A percentile compares a stretch with the other conserved stretches of the same genome.
phyloP scores from a whole-genome alignment of 2,113 vertebrate genomes.

The Microcebus tavaratra region DNA sequence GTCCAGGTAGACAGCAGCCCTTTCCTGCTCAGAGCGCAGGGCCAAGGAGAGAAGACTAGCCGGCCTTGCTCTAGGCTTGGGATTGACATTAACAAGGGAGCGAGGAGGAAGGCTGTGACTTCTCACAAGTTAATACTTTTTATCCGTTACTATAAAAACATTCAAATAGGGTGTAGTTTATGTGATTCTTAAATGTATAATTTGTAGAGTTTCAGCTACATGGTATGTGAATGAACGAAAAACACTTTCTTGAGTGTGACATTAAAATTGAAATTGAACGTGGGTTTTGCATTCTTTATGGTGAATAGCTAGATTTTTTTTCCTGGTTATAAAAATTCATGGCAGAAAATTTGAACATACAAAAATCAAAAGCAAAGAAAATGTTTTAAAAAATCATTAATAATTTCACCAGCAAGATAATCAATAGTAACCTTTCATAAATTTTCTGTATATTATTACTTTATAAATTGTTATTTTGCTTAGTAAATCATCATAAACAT shows the following conservation, averaged over 20 bases:
- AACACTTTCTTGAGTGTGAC: neutral
- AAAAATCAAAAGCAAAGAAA: neutral
- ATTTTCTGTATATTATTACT: neutral
- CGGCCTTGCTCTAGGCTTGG: fast-evolving
- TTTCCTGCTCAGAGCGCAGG: neutral
- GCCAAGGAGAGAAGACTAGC: neutral
- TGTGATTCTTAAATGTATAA: neutral
- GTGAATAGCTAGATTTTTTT: neutral
- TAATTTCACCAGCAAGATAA: neutral
- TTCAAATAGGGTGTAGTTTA: neutral
- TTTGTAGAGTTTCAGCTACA: neutral
- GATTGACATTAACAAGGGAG: neutral
- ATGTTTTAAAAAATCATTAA: neutral
- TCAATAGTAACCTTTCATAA: neutral
- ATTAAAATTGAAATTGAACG: neutral
- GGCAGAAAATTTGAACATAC: neutral
- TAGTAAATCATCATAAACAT: neutral
- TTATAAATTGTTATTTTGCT: neutral
- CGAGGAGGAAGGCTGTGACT: neutral
- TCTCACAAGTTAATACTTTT: neutral
- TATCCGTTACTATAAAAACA: neutral
- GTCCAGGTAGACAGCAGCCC: too few relatives aligned
- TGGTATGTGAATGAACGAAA: neutral
- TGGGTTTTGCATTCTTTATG: neutral
- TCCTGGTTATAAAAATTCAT: neutral